Conservation (phyloP, 1,140 invertebrate genomes). For the Hydropsyche tenuis region DNA sequence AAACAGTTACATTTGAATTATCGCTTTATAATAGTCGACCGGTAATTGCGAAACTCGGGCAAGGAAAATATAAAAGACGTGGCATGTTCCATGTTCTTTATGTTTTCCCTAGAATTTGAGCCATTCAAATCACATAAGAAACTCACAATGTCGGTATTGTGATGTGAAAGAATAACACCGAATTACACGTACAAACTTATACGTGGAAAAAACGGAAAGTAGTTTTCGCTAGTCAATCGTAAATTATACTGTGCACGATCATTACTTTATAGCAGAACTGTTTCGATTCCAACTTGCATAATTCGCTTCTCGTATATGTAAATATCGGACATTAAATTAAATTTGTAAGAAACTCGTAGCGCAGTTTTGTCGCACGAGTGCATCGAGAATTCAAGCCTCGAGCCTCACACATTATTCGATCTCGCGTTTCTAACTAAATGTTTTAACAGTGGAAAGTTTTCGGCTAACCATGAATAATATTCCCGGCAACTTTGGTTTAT, state of each 20-base stretch:
- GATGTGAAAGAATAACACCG: too few species aligned
- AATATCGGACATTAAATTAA: too few species aligned
- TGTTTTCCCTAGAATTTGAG: background rate
- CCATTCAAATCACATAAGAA: too few species aligned
- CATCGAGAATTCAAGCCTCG: constrained; percentile 11
- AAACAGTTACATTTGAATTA: constrained; percentile 35
- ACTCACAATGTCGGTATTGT: too few species aligned
- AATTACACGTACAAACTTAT: too few species aligned
- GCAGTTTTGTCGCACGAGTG: constrained; percentile 21
- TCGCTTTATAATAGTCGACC: constrained; percentile 37
- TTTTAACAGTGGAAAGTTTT: constrained; percentile 29
- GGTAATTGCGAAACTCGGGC: constrained; percentile 32
- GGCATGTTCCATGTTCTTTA: constrained; percentile 17
- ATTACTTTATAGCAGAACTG: too few species aligned
- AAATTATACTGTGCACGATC: too few species aligned
- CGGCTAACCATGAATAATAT: constrained; percentile 39
- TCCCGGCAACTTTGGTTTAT: constrained; percentile 20
- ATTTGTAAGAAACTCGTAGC: too few species aligned
- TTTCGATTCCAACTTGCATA: too few species aligned
- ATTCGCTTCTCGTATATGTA: too few species aligned
- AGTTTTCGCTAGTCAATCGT: too few species aligned
- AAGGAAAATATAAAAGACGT: background rate
- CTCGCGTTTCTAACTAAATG: constrained; percentile 8
- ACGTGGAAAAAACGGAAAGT: too few species aligned
- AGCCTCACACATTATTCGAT: background rate